phyloP scores from a whole-genome alignment of 2,888 invertebrate genomes.

The Mongoloraphidia duomilia region DNA sequence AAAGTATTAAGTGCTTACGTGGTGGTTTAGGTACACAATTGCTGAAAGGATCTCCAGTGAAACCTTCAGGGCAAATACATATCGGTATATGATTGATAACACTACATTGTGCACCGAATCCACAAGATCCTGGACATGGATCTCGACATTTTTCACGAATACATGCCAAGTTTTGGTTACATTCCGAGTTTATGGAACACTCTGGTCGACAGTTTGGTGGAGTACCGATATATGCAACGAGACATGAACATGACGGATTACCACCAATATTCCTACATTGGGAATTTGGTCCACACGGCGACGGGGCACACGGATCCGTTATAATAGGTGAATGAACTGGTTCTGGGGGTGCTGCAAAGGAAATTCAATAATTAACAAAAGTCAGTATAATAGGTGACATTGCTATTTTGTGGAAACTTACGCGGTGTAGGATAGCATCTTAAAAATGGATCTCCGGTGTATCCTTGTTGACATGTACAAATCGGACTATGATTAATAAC shows the following conservation, averaged over 20 bases:
- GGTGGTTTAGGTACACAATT: slow-evolving; percentile 28
- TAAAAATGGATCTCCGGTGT: slow-evolving; percentile 49
- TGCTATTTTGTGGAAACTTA: slow-evolving; percentile 23
- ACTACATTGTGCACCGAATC: slow-evolving; percentile 38
- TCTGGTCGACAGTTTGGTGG: slow-evolving; percentile 55
- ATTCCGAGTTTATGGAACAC: slow-evolving; percentile 51
- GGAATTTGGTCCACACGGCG: slow-evolving; percentile 51
- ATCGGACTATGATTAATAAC: slow-evolving; percentile 43
- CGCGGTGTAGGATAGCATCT: slow-evolving; percentile 44
- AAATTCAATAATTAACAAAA: neutral
- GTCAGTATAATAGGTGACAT: neutral
- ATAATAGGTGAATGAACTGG: no score
- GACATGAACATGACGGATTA: slow-evolving; percentile 44
- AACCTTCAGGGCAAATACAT: slow-evolving; percentile 43
- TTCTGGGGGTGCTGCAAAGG: no score
- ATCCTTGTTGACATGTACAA: slow-evolving; percentile 37
- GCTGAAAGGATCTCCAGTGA: slow-evolving; percentile 46
- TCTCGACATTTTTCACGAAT: slow-evolving; percentile 48
- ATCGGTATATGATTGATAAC: slow-evolving; percentile 48
- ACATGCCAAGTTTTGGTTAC: slow-evolving; percentile 47
- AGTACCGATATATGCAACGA: slow-evolving; percentile 42
- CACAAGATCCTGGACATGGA: slow-evolving; percentile 56
- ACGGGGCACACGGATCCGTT: slow-evolving; percentile 45
- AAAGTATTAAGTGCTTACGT: slow-evolving; percentile 6
- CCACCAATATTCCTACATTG: slow-evolving; percentile 39